Evolutionary conservation across 2,113 vertebrate genomes (phyloP), one percentile per base, ranked within the genome.

Genomic region (Megalops atlanticus): DNA sequence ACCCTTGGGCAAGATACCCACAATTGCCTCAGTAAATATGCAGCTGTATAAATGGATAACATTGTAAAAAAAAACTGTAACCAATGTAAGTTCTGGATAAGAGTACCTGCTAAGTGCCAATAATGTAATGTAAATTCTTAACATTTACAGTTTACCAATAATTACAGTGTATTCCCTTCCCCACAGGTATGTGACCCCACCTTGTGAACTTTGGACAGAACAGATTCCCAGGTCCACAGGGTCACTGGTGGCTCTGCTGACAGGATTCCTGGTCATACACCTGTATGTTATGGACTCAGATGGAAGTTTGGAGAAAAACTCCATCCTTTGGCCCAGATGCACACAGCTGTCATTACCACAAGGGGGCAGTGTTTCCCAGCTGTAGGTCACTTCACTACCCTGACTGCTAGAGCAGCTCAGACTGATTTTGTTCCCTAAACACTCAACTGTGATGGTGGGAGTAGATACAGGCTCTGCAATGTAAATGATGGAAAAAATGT

Each of bases 351-450:
- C 38, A 41, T 74, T 10, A 7, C 39, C 38, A 74, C 18, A n/a
- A 18, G 72, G 39, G 5, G 72, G 38, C 24, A 74, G 39, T 10
- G 39, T 24, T 74, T 74, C 72, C 72, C 72, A 74, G 72, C 16
- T 40, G 38, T 74, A 74, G 2, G 2, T 41, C 72, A 74, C 72
- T n/a, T 43, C 38, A 49, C 47, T 77, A 5, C 75, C 75, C 75
- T 52, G 75, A n/a, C 33, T 54, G 75, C 45, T 77, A 31, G n/a
- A 38, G 31, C 75, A 77, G 33, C 45, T 77, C 45, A 77, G 47
- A 54, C 41, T 74, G 72, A 74, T 11, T 11, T 54, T 77, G 33
- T 18, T 21, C 24, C 4, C 15, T 47, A 54, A 33, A 52, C 75
- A 54, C 75, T 77, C 47, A 36, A 16, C 33, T 52, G 75, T 54